Evolutionary conservation across 1,140 invertebrate genomes (phyloP).

Genomic region (Philaenus spumarius): DNA sequence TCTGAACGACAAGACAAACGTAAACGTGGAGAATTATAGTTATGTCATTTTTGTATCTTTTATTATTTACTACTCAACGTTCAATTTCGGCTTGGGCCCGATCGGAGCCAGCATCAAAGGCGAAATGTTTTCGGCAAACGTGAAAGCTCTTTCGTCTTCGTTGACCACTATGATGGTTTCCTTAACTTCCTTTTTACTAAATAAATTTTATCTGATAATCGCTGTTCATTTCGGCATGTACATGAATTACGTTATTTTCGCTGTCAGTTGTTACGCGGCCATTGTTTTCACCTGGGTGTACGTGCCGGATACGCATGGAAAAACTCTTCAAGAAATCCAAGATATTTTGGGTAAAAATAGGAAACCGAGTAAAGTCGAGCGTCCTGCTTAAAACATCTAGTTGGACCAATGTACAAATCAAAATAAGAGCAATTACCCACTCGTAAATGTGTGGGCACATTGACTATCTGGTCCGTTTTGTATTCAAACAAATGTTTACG

Average conservation of each 20-base stretch:
- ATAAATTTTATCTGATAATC: conserved; percentile 60
- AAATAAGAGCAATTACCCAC: too few species aligned
- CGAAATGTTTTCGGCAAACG: conserved; percentile 2
- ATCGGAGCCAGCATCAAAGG: conserved; percentile 7
- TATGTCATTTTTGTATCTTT: not conserved
- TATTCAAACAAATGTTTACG: too few species aligned
- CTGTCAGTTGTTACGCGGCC: conserved; percentile 55
- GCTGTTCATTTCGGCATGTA: conserved; percentile 52
- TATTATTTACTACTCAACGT: not conserved
- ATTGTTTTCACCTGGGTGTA: conserved; percentile 48
- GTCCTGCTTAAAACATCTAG: too few species aligned
- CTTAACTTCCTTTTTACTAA: conserved; percentile 51
- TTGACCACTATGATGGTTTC: conserved; percentile 2
- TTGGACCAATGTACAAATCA: too few species aligned
- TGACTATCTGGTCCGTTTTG: too few species aligned
- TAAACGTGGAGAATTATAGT: conserved; percentile 38
- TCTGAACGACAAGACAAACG: conserved; percentile 33
- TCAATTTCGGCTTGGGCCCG: conserved; percentile 4
- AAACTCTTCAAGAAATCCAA: conserved; percentile 66
- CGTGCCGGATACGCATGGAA: conserved; percentile 75
- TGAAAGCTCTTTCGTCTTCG: not conserved
- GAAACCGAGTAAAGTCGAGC: not conserved
- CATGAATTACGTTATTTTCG: conserved; percentile 72
- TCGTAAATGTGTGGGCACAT: too few species aligned
- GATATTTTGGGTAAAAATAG: conserved; percentile 36